phyloP scores from a whole-genome alignment of 2,888 invertebrate genomes.

The Eupithecia subfuscata region DNA sequence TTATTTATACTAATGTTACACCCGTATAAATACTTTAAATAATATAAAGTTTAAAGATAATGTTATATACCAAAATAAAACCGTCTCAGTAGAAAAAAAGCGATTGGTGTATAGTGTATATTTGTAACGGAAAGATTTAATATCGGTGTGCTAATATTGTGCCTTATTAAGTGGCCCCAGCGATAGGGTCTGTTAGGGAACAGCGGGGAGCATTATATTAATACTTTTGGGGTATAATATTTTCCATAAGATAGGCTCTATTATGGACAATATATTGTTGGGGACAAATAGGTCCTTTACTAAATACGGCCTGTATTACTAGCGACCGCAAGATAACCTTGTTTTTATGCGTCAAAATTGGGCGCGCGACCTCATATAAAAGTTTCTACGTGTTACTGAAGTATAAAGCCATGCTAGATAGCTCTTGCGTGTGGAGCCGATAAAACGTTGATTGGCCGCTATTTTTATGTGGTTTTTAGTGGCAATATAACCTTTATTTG shows the following conservation, averaged over 20 bases:
- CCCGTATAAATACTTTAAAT: too few relatives aligned
- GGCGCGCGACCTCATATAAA: conserved; percentile 33
- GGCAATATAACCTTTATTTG: conserved; percentile 35
- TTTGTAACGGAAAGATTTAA: background rate
- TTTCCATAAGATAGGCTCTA: conserved; percentile 41
- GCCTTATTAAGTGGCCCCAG: conserved; percentile 37
- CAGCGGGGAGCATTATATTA: conserved; percentile 47
- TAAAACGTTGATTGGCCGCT: conserved; percentile 35
- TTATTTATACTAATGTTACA: too few relatives aligned
- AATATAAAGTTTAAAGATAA: too few relatives aligned
- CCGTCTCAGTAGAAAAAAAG: background rate
- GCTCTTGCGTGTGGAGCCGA: conserved; percentile 31
- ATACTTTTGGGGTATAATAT: conserved; percentile 47
- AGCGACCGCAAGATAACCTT: conserved; percentile 22
- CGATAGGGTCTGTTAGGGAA: conserved; percentile 41
- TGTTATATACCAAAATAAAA: background rate
- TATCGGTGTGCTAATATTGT: conserved; percentile 19
- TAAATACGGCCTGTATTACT: conserved; percentile 34
- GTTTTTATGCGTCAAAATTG: conserved; percentile 28
- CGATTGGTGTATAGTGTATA: background rate
- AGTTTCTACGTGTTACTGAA: conserved; percentile 34
- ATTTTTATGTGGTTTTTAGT: conserved; percentile 34
- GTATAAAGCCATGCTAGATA: conserved; percentile 34
- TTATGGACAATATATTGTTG: conserved; percentile 48
- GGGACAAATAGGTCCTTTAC: conserved; percentile 44